Base-by-base conservation (phyloP, 2,888 invertebrate genomes). In the Melanotus villosus region DNA sequence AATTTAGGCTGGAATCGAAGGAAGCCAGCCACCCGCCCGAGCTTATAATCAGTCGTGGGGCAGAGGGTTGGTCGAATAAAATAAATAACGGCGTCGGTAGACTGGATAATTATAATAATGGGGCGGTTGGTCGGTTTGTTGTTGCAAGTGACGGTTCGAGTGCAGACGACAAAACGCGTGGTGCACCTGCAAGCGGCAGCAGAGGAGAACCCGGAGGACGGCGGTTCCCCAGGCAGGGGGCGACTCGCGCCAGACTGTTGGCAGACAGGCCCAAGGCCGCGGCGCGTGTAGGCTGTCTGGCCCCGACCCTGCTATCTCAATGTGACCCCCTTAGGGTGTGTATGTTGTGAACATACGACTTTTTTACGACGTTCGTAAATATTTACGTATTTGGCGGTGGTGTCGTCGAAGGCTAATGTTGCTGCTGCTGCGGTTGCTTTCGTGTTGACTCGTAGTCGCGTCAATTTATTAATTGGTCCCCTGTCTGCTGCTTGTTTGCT, bases 181-280 rank as follows among this genome's bases (percentile, higher is more conserved):
- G 18, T 18, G 52, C 52, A 18, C 52, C 10, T 32, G 32, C 52
- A 52, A 10, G n/a, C 52, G 14, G 14, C 52, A 32, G 14, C 30
- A 12, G 30, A n/a, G 18, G 66, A n/a, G n/a, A n/a, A n/a, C n/a
- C 65, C 32, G 47, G 45, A 30, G 23, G 56, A 50, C 30, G 45
- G 45, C 65, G 47, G 57, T 50, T 30, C 57, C 57, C 65, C 60
- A 65, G 70, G 76, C 77, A 75, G 74, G 73, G 75, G 77, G 75
- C 75, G 76, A 77, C 76, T 71, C 67, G 59, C 68, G 75, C 77
- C 75, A 79, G 79, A 79, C 79, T 77, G 76, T 75, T 77, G 77
- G 78, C 77, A 79, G 79, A 79, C 79, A 75, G 75, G 71, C 70
- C 76, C 79, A 78, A 79, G 79, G 79, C 76, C 79, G 79, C 74